Base-by-base conservation (phyloP, 2,888 invertebrate genomes). In the Mylabris sibirica region DNA sequence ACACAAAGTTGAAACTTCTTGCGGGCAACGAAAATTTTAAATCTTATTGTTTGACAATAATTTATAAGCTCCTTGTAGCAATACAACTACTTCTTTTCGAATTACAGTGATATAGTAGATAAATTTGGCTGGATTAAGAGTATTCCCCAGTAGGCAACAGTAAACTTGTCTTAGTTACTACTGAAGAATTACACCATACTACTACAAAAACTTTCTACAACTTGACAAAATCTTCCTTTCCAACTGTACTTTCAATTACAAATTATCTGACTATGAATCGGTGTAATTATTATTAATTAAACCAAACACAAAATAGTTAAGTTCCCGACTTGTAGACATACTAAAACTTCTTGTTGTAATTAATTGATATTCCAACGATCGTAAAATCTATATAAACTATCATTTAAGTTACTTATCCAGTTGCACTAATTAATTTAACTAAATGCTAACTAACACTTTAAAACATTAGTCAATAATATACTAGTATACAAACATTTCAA, bases 321-420 rank as follows among this genome's bases (percentile, higher is more conserved):
- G 49, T 34, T 35, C 17, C 34, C 17, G 38, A 34, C 26, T 60
- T 60, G 60, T 60, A 60, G 60, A 38, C 35, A 14, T 17, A 60
- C 20, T 22, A 8, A 22, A 49, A 49, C 14, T 60, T 60, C 60
- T 60, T 20, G 30, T 26, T 60, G 35, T 35, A 60, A 62, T 68
- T 65, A 65, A 57, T 61, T 35, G 65, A 34, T 65, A 61, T 68
- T 65, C 60, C 59, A 24, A 14, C 26, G 5, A 62, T 68, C 68
- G 62, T 65, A 68, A 68, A 69, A 69, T 69, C 60, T 69, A 63
- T 69, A 60, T 26, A 34, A 69, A 69, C 69, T 64, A 65, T 69
- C 66, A 63, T 66, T 66, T 38, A 35, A 60, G 60, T 44, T 57
- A 65, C 63, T 65, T 66, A 69, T 65, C 63, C 38, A 49, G 63